Conservation (phyloP, 2,888 invertebrate genomes). For the Mactromeris polynyma region DNA sequence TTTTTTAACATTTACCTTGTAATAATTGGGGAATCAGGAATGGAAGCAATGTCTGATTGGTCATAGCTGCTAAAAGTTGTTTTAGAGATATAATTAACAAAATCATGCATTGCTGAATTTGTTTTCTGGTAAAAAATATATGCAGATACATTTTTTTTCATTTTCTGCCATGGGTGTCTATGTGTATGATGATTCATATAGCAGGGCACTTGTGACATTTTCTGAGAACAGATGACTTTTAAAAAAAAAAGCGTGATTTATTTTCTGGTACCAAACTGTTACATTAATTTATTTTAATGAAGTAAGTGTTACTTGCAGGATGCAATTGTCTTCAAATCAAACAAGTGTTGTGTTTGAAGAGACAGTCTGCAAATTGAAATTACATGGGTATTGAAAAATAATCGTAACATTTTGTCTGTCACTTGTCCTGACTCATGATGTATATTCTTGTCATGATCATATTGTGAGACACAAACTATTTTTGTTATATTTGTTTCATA, state of each 20-base stretch:
- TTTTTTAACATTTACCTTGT: not conserved
- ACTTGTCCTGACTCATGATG: not conserved
- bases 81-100: not conserved
- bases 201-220: not conserved
- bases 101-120: not conserved
- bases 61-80: not conserved
- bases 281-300: not conserved
- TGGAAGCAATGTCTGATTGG: not conserved
- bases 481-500: conserved; percentile 2
- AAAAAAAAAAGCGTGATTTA: not conserved
- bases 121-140: not conserved
- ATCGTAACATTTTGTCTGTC: not conserved
- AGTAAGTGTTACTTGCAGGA: not conserved
- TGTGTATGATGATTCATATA: not conserved
- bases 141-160: conserved; percentile 24
- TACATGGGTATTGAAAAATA: not conserved
- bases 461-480: not conserved
- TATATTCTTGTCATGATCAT: not conserved
- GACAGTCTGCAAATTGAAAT: not conserved
- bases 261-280: not conserved
- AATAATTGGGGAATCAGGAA: not conserved
- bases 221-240: not conserved
- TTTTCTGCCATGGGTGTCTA: not conserved
- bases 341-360: no score
- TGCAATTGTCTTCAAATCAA: not conserved